These are phyloP conservation scores for Parapristionchus giblindavisi DNA, from an alignment of 2,888 invertebrate genomes.

Conservation along the genomic window DNA sequence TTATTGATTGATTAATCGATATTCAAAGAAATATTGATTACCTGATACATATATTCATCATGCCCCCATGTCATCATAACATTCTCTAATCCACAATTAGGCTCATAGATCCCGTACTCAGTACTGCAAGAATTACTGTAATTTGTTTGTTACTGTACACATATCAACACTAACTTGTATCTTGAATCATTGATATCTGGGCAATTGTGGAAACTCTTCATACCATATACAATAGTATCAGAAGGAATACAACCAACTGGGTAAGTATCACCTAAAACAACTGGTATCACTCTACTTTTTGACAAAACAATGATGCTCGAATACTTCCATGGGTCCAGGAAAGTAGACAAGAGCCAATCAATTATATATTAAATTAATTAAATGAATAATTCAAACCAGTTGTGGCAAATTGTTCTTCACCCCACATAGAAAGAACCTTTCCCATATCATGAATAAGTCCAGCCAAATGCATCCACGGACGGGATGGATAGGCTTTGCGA, in stretches of 20 bases:
- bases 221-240: conserved; percentile 84
- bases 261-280: conserved; percentile 85
- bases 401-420: conserved; percentile 91
- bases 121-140: conserved; percentile 76
- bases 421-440: conserved; percentile 84
- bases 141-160: background rate
- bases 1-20: no score
- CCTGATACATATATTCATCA: conserved; percentile 87
- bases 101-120: conserved; percentile 85
- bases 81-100: conserved; percentile 87
- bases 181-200: conserved; percentile 75
- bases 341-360: background rate
- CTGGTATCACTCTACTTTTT: no score
- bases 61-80: conserved; percentile 95
- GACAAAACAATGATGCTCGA: no score
- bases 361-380: no score
- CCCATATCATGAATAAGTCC: conserved; percentile 92
- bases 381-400: conserved; percentile 74
- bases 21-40: conserved; percentile 37
- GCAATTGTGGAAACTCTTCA: conserved; percentile 83
- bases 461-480: conserved; percentile 89
- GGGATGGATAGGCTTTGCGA: conserved; percentile 41
- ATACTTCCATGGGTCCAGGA: no score
- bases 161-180: conserved; percentile 67
- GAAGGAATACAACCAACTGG: conserved; percentile 89